A percentile compares a stretch with the other conserved stretches of the same genome.
Conservation (phyloP, 2,797 vertebrate genomes). For the Crenuchus spilurus region DNA sequence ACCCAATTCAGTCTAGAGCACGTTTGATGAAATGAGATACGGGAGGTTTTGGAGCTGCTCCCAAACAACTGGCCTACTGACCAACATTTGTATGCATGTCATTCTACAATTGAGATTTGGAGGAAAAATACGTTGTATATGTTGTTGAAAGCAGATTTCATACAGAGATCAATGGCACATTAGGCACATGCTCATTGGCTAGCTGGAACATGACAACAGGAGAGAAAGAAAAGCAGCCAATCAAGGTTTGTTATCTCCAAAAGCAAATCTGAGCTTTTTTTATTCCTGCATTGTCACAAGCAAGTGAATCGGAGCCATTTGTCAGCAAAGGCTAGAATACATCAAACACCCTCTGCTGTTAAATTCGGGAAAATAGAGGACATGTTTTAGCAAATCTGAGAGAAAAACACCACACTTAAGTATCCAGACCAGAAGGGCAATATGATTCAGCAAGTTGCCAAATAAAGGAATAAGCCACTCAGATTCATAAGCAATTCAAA, state of each 20-base stretch:
- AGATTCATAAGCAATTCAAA: too few species aligned
- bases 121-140: neutral
- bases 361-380: too few species aligned
- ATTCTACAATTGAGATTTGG: neutral
- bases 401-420: too few species aligned
- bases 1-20: neutral
- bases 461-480: too few species aligned
- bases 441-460: too few species aligned
- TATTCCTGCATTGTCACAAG: neutral
- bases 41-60: constrained; percentile 4
- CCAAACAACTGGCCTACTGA: constrained; percentile 12
- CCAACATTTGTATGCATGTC: neutral
- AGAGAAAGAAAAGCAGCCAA: constrained; percentile 30
- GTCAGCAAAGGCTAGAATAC: too few species aligned
- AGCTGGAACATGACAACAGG: constrained; percentile 22
- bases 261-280: neutral
- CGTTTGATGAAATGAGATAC: neutral
- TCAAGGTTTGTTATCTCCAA: constrained; percentile 14
- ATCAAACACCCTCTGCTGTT: too few species aligned
- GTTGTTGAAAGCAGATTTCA: neutral
- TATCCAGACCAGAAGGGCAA: too few species aligned
- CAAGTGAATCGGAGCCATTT: neutral
- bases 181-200: constrained; percentile 31
- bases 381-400: neutral
- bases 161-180: neutral